phyloP scores from a whole-genome alignment of 2,113 vertebrate species.

The Agelaius phoeniceus region DNA sequence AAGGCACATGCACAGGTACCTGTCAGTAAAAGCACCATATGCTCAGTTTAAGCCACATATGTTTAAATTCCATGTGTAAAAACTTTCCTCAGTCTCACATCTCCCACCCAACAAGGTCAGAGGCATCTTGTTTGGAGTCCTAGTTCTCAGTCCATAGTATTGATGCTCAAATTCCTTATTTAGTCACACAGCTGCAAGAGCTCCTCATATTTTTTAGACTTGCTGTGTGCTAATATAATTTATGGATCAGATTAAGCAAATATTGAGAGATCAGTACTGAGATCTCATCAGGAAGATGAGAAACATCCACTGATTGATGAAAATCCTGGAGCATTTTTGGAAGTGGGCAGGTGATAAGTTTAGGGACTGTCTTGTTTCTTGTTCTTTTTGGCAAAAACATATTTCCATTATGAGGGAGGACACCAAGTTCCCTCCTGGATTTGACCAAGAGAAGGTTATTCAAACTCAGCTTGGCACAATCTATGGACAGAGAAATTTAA shows the following conservation, averaged over 20 bases:
- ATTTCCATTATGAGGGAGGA: neutral
- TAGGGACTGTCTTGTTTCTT: neutral
- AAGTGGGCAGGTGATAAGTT: neutral
- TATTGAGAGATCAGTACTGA: neutral
- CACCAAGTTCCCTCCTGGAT: neutral
- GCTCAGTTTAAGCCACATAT: neutral
- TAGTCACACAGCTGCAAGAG: neutral
- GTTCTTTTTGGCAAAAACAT: neutral
- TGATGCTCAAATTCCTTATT: neutral
- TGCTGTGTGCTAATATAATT: rapidly evolving
- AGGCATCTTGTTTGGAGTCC: neutral
- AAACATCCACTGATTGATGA: neutral
- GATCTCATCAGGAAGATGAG: neutral
- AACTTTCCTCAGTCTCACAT: neutral
- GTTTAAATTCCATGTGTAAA: rapidly evolving
- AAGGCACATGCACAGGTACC: neutral
- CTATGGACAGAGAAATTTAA: neutral
- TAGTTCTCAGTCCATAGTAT: neutral
- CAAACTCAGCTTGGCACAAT: neutral
- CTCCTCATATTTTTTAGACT: neutral
- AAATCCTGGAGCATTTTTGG: neutral
- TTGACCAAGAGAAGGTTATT: neutral
- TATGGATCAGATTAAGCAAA: neutral
- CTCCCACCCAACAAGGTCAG: neutral
- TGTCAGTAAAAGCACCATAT: neutral